Percentiles rank a stretch among this genome's conserved stretches.
Evolutionary conservation across 2,113 vertebrate genomes (phyloP).

Genomic region (Pipa parva): DNA sequence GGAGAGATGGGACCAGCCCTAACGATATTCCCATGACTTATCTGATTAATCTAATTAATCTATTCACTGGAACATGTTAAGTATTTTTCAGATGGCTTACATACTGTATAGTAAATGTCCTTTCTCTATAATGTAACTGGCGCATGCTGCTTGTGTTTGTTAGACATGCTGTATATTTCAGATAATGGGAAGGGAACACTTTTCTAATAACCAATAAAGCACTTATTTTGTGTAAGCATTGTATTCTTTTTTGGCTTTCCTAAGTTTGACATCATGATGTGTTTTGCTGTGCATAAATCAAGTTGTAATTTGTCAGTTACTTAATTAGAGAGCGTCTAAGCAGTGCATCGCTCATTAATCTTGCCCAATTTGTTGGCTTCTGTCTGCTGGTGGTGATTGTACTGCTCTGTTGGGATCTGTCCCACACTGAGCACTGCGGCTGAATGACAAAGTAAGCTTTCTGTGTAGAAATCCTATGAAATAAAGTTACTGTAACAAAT

Average conservation of each 20-base stretch:
- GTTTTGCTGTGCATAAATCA: conserved; percentile 71
- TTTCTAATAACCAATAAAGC: too few relatives aligned
- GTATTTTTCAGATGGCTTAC: too few relatives aligned
- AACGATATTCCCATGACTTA: too few relatives aligned
- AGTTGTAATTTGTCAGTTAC: conserved; percentile 73
- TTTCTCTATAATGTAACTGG: too few relatives aligned
- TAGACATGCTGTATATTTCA: too few relatives aligned
- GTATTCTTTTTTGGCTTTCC: conserved; percentile 38
- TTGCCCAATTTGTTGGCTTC: conserved; percentile 64
- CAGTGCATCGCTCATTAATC: conserved; percentile 73
- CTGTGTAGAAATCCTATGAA: conserved; percentile 48
- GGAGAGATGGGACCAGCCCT: too few relatives aligned
- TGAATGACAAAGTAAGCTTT: conserved; percentile 44
- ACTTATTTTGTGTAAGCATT: too few relatives aligned
- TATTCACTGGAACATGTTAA: too few relatives aligned
- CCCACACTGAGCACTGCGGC: conserved; percentile 51
- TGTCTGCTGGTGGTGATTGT: conserved; percentile 46
- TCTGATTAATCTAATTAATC: too few relatives aligned
- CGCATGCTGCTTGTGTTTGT: too few relatives aligned
- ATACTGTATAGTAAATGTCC: too few relatives aligned
- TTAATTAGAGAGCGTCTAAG: conserved; percentile 78
- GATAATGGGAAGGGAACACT: too few relatives aligned
- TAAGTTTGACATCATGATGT: conserved; percentile 53
- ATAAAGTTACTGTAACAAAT: conserved; percentile 35
- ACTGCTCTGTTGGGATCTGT: conserved; percentile 53